phyloP scores from a whole-genome alignment of 2,888 invertebrate species.

The Atrina japonica region DNA sequence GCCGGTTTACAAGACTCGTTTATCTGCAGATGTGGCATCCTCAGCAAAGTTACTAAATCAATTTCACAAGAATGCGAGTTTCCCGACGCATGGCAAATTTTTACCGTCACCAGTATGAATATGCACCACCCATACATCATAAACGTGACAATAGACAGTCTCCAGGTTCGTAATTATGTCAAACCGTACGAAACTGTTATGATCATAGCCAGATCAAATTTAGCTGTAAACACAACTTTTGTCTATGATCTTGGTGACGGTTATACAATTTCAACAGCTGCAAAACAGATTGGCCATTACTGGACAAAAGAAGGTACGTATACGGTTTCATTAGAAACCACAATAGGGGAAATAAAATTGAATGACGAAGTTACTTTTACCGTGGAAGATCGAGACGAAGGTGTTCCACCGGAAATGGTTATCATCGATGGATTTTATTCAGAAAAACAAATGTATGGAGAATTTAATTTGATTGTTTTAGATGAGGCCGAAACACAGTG shows the following conservation, averaged over 20 bases:
- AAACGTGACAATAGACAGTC: constrained; percentile 41
- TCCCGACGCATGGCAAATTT: constrained; percentile 47
- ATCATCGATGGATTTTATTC: constrained; percentile 55
- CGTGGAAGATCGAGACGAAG: constrained; percentile 67
- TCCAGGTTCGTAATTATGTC: constrained; percentile 65
- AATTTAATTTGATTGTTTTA: constrained; percentile 52
- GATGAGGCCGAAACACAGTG: constrained; percentile 61
- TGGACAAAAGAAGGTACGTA: constrained; percentile 68
- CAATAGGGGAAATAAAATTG: constrained; percentile 54
- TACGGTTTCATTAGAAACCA: constrained; percentile 58
- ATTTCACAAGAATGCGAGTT: too few relatives aligned
- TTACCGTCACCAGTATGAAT: constrained; percentile 51
- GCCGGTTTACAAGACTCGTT: too few relatives aligned
- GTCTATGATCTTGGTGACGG: constrained; percentile 73
- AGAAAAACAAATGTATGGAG: constrained; percentile 27
- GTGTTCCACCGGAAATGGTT: constrained; percentile 59
- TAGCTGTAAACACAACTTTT: constrained; percentile 58
- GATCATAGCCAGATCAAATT: constrained; percentile 56
- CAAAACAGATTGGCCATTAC: constrained; percentile 60
- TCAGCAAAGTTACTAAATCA: too few relatives aligned
- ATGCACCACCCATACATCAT: constrained; percentile 48
- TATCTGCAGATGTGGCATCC: too few relatives aligned
- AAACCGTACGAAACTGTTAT: constrained; percentile 72
- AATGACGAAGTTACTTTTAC: constrained; percentile 53
- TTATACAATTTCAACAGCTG: constrained; percentile 39